These are phyloP conservation scores for Mareca strepera DNA, from an alignment of 2,797 vertebrate species.

Conservation along the genomic window DNA sequence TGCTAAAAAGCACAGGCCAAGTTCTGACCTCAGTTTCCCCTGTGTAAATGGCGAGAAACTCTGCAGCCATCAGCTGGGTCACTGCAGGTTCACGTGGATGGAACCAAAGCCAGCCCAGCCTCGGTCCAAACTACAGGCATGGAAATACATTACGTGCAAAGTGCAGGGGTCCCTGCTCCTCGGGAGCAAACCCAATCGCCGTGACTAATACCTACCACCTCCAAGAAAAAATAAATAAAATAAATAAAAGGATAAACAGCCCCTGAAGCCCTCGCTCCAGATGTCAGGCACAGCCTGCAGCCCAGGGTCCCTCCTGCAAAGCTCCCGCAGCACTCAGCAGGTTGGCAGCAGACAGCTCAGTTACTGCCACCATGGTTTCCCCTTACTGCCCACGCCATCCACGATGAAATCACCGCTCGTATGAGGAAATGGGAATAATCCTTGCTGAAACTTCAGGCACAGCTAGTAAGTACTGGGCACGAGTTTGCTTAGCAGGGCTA, in stretches of 20 bases:
- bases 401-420: not conserved
- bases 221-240: not conserved
- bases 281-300: not conserved
- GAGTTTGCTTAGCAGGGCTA: not conserved
- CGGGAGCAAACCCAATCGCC: conserved; percentile 3
- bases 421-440: conserved; percentile 18
- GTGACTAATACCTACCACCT: conserved; percentile 48
- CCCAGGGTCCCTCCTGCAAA: not conserved
- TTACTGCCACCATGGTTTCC: not conserved
- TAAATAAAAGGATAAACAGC: conserved; percentile 9
- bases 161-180: not conserved
- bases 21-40: conserved; percentile 43
- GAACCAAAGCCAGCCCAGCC: not conserved
- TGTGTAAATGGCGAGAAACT: not conserved
- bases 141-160: conserved; percentile 13
- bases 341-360: not conserved
- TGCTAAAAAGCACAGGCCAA: not conserved
- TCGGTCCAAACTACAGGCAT: not conserved
- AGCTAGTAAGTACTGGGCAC: not conserved
- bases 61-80: not conserved
- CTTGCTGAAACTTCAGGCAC: conserved; percentile 20
- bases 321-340: not conserved
- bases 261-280: not conserved
- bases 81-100: not conserved
- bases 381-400: not conserved